Conservation (phyloP, 2,797 vertebrate genomes). For the Calcarius lapponicus region DNA sequence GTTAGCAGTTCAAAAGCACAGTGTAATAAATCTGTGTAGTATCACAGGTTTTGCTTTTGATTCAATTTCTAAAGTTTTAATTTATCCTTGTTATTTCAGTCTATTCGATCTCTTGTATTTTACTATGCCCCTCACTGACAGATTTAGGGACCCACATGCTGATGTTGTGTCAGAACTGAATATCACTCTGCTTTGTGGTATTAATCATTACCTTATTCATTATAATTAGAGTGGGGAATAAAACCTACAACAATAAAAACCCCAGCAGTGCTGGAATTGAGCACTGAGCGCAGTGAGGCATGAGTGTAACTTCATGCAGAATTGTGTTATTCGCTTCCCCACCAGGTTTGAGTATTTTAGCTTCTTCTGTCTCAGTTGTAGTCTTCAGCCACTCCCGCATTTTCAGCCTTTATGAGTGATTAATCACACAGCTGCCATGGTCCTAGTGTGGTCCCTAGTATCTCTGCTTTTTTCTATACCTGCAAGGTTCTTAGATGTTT, state of each 20-base stretch:
- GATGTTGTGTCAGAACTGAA: not conserved
- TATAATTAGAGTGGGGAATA: constrained; percentile 24
- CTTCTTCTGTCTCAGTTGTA: not conserved
- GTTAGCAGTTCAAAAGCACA: not conserved
- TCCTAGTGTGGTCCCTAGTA: not conserved
- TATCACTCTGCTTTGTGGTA: not conserved
- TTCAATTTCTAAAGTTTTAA: not conserved
- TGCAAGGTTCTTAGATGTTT: not conserved
- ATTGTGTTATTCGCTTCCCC: not conserved
- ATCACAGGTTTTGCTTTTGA: not conserved
- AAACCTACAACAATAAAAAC: not conserved
- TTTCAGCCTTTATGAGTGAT: not conserved
- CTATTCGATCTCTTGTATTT: not conserved
- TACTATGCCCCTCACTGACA: not conserved
- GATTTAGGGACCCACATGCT: not conserved
- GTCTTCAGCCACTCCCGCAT: not conserved
- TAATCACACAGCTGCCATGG: not conserved
- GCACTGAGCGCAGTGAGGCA: not conserved
- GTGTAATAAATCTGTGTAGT: not conserved
- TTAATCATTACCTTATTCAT: constrained; percentile 28
- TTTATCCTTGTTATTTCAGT: not conserved
- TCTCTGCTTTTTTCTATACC: not conserved
- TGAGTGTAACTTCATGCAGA: not conserved
- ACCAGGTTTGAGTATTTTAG: constrained; percentile 1
- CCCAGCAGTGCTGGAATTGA: constrained; percentile 15